Evolutionary conservation across 2,113 vertebrate species (phyloP), one percentile per base, ranked within the genome.

Genomic region (Platysternon megacephalum): DNA sequence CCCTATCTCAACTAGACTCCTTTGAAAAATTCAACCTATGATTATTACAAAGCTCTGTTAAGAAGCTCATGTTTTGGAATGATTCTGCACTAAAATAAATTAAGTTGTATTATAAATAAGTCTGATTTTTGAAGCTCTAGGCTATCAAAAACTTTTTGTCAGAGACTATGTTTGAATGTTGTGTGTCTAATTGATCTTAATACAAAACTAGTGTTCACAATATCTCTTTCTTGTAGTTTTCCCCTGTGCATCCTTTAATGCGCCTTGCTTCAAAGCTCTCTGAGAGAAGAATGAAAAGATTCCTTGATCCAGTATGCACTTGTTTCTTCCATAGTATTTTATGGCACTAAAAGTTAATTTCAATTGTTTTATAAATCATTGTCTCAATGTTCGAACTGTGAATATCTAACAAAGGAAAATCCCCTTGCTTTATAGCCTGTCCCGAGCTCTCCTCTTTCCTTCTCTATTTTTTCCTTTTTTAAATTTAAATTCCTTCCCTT

Each of bases 261-360:
- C 82, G 49, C 42, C 80, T 95, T 91, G 97, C 94, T 49, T 76
- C 96, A 72, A 95, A 91, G 90, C 93, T 98, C 13, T 26, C 93
- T 55, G 46, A 82, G 32, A 84, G 84, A 79, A 95, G n/a, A 92
- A 95, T 86, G 95, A 91, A 82, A 68, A 91, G 93, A 80, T 72
- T 95, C 58, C 91, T 44, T 72, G 48, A 89, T 3, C 4, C 0
- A 7, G 61, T 88, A 96, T 10, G 91, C 76, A 35, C 28, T 65
- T 44, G 72, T 56, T 86, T 44, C 49, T 96, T 89, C 79, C 6
- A 1, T 29, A 16, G 0, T 72, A 16, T 87, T 91, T 80, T n/a
- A 16, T 29, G 79, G 52, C 19, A 6, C 19, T 86, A 1, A 8
- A 84, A 44, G 46, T 39, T 91, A 52, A 42, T 80, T 32, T 79